Base-by-base conservation (phyloP, 2,113 vertebrate species). In the Aramus guarauna region DNA sequence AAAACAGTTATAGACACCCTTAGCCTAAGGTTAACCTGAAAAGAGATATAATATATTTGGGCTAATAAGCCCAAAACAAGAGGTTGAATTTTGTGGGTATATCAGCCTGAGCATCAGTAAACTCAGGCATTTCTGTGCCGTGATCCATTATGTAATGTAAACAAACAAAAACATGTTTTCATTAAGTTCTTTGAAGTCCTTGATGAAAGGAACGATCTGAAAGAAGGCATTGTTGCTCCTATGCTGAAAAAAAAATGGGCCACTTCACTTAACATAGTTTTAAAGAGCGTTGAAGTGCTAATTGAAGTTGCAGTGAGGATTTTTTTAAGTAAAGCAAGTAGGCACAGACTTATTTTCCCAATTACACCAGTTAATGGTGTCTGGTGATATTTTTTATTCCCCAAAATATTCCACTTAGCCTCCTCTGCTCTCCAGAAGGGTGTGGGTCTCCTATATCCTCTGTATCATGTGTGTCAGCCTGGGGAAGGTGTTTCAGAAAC, bases 141-240 rank as follows among this genome's bases (percentile, higher is more conserved):
- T 58, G 62, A 68, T 66, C 36, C 43, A 43, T 85, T 83, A 73
- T 29, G 22, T 50, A 88, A 80, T 27, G n/a, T 62, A 94, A 93
- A 69, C 72, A 94, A 88, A 60, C 63, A 80, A 26, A 92, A 94
- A 50, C 34, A 22, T 37, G 19, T 47, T 94, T 90, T 94, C 63
- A 80, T 93, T 71, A 80, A 63, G 18, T 81, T 16, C 72, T 96
- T 93, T 95, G 90, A 95, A 94, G 92, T 95, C 85, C n/a, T 67
- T 67, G 82, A 93, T 94, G 90, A 96, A 95, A 93, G 50, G 37
- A 77, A 36, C 0, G 8, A 76, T 66, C 62, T 76, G 48, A 94
- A 85, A 82, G 53, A 62, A 69, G 4, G 23, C 34, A 90, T 83
- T 94, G 59, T 85, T 84, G 3, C 39, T 79, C 90, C 27, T 72